Base-by-base conservation (phyloP, 64 coral and sea anemone genomes). In the Montipora foliosa region DNA sequence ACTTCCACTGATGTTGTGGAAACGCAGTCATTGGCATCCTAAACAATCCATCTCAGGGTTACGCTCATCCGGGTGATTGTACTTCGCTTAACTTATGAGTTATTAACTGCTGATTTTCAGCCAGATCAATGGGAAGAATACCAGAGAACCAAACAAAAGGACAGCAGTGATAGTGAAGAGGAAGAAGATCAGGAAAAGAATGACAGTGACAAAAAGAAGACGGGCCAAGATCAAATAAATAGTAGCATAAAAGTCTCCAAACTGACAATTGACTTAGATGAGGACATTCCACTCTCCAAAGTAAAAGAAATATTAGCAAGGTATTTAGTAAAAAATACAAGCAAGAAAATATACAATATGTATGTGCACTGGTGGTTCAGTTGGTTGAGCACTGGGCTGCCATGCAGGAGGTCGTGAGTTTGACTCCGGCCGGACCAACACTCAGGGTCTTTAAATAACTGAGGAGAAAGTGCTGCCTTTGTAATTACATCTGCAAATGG, bases 71-170 rank as follows among this genome's bases (percentile, higher is more conserved):
- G 2, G 37, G 0, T 37, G 37, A 37, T 37, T 37, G 37, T 37
- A 37, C 1, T 2, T 37, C 37, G 0, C 37, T 37, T 37, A 37
- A 55, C 52, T 55, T 13, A 3, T 67, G 8, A 83, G 8, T 76
- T 37, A 37, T 8, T 24, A 1, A 17, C 24, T 67, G 81, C 2
- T n/a, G 15, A 21, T 86, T 71, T 86, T 45, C 49, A 98, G 97
- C 97, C 97, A 59, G 91, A 98, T 14, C 83, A 95, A 25, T 98
- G 97, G 97, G 91, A 95, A 17, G 92, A 95, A 14, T 95, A 98
- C 72, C 47, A 91, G 13, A 92, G 88, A 20, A 88, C 19, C 78
- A 95, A 91, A 55, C 86, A 81, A 4, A 72, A 95, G 14, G 76
- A 94, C 55, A 79, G 53, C 22, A 89, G 87, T 90, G 89, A 83